Evolutionary conservation across 2,113 vertebrate species (phyloP).

Genomic region (Albula goreensis): DNA sequence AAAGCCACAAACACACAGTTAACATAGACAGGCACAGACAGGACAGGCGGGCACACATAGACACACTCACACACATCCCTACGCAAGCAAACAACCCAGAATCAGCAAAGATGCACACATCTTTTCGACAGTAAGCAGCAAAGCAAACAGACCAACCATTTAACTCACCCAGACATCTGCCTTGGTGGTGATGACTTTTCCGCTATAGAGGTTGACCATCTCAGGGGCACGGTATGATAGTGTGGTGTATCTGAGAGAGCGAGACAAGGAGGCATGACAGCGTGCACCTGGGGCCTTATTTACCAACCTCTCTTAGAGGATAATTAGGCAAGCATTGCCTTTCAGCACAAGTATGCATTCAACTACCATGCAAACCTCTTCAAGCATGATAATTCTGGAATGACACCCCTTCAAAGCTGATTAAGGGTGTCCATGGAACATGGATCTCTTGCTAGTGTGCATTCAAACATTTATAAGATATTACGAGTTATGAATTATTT

Average conservation of each 20-base stretch:
- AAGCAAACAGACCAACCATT: not conserved
- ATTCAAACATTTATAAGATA: too few species aligned
- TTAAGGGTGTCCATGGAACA: too few species aligned
- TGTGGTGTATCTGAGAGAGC: slow-evolving; percentile 84
- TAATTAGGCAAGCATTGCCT: not conserved
- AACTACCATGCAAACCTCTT: too few species aligned
- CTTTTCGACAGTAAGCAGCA: too few species aligned
- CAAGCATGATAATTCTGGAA: too few species aligned
- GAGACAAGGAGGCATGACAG: slow-evolving; percentile 31
- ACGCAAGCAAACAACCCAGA: not conserved
- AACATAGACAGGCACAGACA: not conserved
- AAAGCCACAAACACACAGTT: slow-evolving; percentile 27
- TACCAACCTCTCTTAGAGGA: not conserved
- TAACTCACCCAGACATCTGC: slow-evolving; percentile 92
- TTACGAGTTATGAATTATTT: too few species aligned
- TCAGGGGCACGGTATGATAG: slow-evolving; percentile 96
- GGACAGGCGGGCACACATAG: not conserved
- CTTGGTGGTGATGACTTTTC: slow-evolving; percentile 95
- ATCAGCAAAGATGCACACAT: too few species aligned
- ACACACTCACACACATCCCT: not conserved
- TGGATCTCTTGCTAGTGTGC: too few species aligned
- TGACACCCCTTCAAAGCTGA: too few species aligned
- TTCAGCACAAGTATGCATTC: too few species aligned
- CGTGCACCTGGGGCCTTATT: not conserved
- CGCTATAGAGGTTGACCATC: slow-evolving; percentile 98